Conservation (phyloP, 1,140 invertebrate species). For the Eriocheir sinensis region DNA sequence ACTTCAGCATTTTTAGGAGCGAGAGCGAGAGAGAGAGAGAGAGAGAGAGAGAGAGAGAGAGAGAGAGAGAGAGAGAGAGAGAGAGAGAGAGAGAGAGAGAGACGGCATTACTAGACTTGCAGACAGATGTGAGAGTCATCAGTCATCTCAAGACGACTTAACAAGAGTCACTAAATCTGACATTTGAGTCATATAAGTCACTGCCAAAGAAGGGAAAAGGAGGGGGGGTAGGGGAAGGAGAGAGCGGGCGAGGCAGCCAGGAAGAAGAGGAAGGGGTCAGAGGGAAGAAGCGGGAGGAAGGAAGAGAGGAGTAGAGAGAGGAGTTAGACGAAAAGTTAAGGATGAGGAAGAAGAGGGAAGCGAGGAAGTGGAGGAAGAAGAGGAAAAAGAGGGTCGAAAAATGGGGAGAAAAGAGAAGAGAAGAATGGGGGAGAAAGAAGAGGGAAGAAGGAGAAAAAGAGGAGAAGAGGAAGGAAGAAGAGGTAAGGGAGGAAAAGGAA, state of each 20-base stretch:
- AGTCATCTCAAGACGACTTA: neutral
- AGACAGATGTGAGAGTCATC: neutral
- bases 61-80: conserved; percentile 22
- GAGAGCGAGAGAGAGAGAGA: too few relatives aligned
- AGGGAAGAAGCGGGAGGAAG: neutral
- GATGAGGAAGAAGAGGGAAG: neutral
- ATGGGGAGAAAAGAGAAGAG: neutral
- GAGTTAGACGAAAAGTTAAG: neutral
- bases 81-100: conserved; percentile 22
- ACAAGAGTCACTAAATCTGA: neutral
- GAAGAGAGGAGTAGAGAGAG: neutral
- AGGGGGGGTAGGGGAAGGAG: neutral
- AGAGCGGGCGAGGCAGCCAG: neutral
- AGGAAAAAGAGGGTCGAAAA: neutral
- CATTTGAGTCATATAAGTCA: too few relatives aligned
- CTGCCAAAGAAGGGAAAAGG: too few relatives aligned
- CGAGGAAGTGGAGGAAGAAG: neutral
- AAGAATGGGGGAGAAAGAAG: neutral
- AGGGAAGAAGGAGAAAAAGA: too few relatives aligned
- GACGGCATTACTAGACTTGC: neutral
- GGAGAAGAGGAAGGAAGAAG: too few relatives aligned
- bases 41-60: neutral
- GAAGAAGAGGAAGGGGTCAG: neutral
- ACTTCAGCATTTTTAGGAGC: too few relatives aligned
- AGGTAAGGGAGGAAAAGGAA: too few relatives aligned